These are phyloP conservation scores for Dendroctonus valens DNA, from an alignment of 1,140 invertebrate genomes.

Conservation along the genomic window DNA sequence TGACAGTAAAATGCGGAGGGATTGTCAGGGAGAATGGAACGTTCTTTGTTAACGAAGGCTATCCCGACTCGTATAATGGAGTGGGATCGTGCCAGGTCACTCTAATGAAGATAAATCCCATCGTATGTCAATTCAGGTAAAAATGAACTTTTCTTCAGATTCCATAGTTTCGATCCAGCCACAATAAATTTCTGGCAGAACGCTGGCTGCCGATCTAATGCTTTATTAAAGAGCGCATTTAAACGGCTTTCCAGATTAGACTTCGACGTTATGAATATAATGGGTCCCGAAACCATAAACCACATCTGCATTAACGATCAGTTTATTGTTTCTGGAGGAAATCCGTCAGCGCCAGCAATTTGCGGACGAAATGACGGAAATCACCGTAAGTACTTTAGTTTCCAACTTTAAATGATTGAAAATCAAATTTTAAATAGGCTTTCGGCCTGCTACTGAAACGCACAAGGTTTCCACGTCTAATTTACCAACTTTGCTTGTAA, in stretches of 20 bases:
- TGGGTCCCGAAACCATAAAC: conserved; percentile 70
- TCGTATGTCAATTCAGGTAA: conserved; percentile 81
- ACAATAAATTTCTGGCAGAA: not conserved
- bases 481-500: too few relatives aligned
- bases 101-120: conserved; percentile 69
- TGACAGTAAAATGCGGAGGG: conserved; percentile 61
- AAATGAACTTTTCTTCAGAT: not conserved
- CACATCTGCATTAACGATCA: conserved; percentile 81
- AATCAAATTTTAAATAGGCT: too few relatives aligned
- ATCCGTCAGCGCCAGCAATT: conserved; percentile 69
- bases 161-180: not conserved
- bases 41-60: conserved; percentile 79
- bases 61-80: conserved; percentile 70
- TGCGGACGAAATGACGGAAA: conserved; percentile 80
- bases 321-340: conserved; percentile 79
- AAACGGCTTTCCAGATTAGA: conserved; percentile 62
- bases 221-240: conserved; percentile 6
- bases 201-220: not conserved
- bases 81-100: conserved; percentile 82
- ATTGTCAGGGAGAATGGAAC: conserved; percentile 76
- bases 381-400: conserved; percentile 67
- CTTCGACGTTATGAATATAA: conserved; percentile 71
- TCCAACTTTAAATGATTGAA: too few relatives aligned
- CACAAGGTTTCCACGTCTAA: too few relatives aligned
- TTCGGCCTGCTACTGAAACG: too few relatives aligned